These are phyloP conservation scores for Parnassius glacialis DNA, from an alignment of 2,888 invertebrate genomes.

Conservation along the genomic window DNA sequence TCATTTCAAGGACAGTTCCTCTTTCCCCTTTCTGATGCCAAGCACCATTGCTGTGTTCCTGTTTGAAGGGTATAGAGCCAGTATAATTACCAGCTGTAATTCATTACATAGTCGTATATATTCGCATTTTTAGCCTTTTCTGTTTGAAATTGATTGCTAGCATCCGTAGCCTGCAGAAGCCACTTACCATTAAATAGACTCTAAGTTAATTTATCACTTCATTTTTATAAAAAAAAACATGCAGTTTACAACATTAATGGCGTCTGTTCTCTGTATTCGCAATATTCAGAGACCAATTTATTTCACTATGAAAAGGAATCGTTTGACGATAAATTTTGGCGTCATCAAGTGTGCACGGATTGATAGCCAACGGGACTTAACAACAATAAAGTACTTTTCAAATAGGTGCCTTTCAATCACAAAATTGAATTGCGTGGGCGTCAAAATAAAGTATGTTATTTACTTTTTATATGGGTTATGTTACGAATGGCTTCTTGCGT, in stretches of 20 bases:
- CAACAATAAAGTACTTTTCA: slow-evolving; percentile 8
- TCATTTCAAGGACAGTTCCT: too few relatives aligned
- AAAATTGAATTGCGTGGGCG: slow-evolving; percentile 8
- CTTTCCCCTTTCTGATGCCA: too few relatives aligned
- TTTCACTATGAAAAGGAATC: slow-evolving; percentile 24
- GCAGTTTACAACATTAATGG: slow-evolving; percentile 5
- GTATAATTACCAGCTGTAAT: too few relatives aligned
- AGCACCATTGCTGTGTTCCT: too few relatives aligned
- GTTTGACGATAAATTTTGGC: slow-evolving; percentile 23
- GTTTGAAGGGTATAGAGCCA: too few relatives aligned
- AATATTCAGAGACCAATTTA: slow-evolving; percentile 25
- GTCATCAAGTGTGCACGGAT: slow-evolving; percentile 22
- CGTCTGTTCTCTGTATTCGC: background rate
- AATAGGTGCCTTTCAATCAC: slow-evolving; percentile 11
- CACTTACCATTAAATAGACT: too few relatives aligned
- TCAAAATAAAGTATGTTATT: slow-evolving; percentile 10
- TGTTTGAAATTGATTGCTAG: too few relatives aligned
- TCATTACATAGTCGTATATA: too few relatives aligned
- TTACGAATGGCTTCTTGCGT: background rate
- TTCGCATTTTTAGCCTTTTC: background rate
- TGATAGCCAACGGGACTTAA: slow-evolving; percentile 14
- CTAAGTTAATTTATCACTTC: too few relatives aligned
- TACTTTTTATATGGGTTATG: slow-evolving; percentile 1
- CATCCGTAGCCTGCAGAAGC: too few relatives aligned
- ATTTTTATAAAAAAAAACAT: background rate